Base-by-base conservation (phyloP, 2,797 vertebrate species). In the Enteromius mattozi region DNA sequence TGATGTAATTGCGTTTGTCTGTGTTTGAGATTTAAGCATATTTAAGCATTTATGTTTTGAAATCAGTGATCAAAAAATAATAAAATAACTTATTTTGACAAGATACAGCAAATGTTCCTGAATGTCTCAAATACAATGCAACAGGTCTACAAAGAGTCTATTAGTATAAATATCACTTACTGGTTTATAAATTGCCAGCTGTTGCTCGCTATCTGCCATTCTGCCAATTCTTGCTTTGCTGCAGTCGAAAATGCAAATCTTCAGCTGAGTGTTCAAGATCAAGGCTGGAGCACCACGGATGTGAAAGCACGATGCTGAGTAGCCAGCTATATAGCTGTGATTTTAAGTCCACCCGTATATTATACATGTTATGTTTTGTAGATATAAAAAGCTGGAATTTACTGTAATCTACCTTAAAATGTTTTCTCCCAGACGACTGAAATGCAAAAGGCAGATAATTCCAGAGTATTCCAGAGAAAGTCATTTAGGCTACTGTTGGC, bases 131-230 rank as follows among this genome's bases (percentile, higher is more conserved):
- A 49, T 49, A 4, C 9, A 24, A 0, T 24, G 56, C 56, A 59
- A 24, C 56, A 59, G n/a, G 54, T 59, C 1, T 56, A 49, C 16
- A 45, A 13, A 69, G 7, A 69, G 19, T 2, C 3, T 69, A 69
- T 40, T 47, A 56, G 13, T 37, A 59, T 40, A 35, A 24, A 59
- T 24, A 2, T 6, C 33, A 90, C 93, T 92, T 89, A 95, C 94
- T 35, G 94, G 94, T 30, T 87, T 93, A 54, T 91, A 89, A 76
- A 94, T 93, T 0, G 54, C 21, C 54, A 91, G 91, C 6, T 89
- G 14, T 84, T 94, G 92, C 19, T 89, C 89, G 9, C 40, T 66
- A 56, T 81, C 90, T 45, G 92, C 90, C 94, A 95, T 95, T 21
- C n/a, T 69, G 13, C 14, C 42, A 49, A 30, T 47, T 72, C 40